Evolutionary conservation across 1,140 invertebrate genomes (phyloP).

Genomic region (Aphelinus atriplicis): DNA sequence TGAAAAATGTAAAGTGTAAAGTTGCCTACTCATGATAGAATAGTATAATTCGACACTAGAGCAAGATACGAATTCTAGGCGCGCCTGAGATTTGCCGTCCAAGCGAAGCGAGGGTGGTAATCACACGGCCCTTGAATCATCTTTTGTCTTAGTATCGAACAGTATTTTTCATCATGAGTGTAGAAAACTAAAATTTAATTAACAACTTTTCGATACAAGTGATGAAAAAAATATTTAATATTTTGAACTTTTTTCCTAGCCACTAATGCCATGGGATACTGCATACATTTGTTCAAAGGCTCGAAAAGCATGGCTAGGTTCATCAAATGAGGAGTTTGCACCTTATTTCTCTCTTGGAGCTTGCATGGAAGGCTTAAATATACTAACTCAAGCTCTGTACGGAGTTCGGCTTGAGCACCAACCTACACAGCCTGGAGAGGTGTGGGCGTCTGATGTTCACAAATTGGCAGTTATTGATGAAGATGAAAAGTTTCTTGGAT

Average conservation of each 20-base stretch:
- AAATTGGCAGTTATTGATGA: conserved; percentile 88
- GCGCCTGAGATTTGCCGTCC: too few species aligned
- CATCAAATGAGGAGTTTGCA: conserved; percentile 75
- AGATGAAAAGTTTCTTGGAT: conserved; percentile 82
- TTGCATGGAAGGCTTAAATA: conserved; percentile 96
- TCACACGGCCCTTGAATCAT: too few species aligned
- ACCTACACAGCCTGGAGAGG: conserved; percentile 74
- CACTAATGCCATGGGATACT: conserved; percentile 84
- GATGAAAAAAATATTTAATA: not conserved
- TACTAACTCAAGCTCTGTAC: conserved; percentile 83
- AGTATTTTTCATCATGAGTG: too few species aligned
- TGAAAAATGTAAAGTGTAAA: too few species aligned
- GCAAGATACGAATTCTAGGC: too few species aligned
- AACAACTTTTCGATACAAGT: too few species aligned
- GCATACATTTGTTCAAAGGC: conserved; percentile 81
- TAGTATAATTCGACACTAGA: too few species aligned
- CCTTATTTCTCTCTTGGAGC: conserved; percentile 94
- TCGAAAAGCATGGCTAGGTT: conserved; percentile 76
- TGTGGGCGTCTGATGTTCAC: conserved; percentile 87
- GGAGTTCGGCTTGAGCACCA: conserved; percentile 81
- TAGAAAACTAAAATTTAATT: too few species aligned
- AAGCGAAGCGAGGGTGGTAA: too few species aligned
- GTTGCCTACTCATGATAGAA: too few species aligned
- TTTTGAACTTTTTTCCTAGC: conserved; percentile 45
- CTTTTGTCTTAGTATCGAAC: too few species aligned